A percentile compares a stretch with the other conserved stretches of the same genome.
Conservation (phyloP, 2,113 vertebrate species). For the Sceloporus tristichus region DNA sequence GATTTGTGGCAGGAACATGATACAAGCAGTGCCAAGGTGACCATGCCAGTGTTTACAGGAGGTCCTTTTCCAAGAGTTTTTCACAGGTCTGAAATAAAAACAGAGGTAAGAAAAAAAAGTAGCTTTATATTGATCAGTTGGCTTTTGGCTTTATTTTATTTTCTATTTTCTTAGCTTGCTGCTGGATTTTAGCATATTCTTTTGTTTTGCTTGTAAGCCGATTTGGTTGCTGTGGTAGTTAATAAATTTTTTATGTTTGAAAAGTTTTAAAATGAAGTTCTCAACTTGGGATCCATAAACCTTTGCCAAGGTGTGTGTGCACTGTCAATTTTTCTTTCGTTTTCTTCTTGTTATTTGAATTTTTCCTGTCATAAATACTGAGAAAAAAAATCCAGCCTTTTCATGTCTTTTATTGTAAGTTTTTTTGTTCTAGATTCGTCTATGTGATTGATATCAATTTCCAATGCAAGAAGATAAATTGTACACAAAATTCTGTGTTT, state of each 20-base stretch:
- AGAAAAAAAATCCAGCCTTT: too few species aligned
- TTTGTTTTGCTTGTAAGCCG: background rate
- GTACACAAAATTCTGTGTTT: too few species aligned
- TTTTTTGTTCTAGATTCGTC: too few species aligned
- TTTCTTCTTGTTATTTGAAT: too few species aligned
- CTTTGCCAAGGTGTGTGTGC: too few species aligned
- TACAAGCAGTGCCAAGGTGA: constrained; percentile 84
- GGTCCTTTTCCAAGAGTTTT: constrained; percentile 90
- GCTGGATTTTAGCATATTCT: background rate
- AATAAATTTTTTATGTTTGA: background rate
- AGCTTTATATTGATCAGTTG: background rate
- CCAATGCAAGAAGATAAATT: too few species aligned
- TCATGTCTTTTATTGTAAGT: too few species aligned
- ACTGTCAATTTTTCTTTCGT: too few species aligned
- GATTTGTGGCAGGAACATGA: constrained; percentile 87
- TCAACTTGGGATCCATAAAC: too few species aligned
- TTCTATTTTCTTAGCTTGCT: background rate
- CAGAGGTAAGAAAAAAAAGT: constrained; percentile 77
- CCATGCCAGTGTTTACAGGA: constrained; percentile 83
- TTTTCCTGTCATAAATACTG: too few species aligned
- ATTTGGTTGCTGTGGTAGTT: background rate
- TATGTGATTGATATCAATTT: too few species aligned
- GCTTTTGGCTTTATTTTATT: background rate
- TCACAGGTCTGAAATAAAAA: constrained; percentile 84
- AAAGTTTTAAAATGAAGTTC: background rate